Evolutionary conservation across 1,140 invertebrate genomes (phyloP).

Genomic region (Meloidogyne floridensis): DNA sequence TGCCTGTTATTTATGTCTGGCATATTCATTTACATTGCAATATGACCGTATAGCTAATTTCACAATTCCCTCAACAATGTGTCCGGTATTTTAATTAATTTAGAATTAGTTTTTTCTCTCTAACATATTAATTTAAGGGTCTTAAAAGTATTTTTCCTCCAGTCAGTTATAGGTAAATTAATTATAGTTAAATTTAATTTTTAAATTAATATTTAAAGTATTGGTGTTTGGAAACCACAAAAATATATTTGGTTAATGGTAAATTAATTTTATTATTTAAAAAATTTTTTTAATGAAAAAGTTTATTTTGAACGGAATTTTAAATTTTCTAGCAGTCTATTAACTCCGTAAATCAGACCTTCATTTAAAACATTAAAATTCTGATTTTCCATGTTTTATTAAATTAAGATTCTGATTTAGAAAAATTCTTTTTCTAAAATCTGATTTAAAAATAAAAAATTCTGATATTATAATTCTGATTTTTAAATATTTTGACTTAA

Average conservation of each 20-base stretch:
- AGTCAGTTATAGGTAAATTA: constrained; percentile 25
- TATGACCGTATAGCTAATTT: constrained; percentile 21
- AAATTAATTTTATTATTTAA: neutral
- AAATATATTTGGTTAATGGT: constrained; percentile 34
- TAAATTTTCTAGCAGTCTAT: too few species aligned
- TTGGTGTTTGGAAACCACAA: constrained; percentile 31
- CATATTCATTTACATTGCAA: constrained; percentile 25
- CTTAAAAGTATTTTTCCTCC: constrained; percentile 32
- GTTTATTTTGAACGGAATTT: too few species aligned
- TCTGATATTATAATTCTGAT: too few species aligned
- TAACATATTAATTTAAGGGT: constrained; percentile 11
- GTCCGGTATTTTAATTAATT: constrained; percentile 2
- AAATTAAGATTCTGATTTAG: neutral
- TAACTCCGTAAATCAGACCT: too few species aligned
- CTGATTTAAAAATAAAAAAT: too few species aligned
- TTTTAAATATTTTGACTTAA: too few species aligned
- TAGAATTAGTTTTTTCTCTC: neutral
- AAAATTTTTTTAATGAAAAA: too few species aligned
- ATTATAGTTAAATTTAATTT: neutral
- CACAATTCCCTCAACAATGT: constrained; percentile 22
- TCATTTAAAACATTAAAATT: too few species aligned
- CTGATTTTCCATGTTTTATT: too few species aligned
- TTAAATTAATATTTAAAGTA: constrained; percentile 3
- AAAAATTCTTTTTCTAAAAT: too few species aligned
- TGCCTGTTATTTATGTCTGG: constrained; percentile 29